Base-by-base conservation (phyloP, 2,888 invertebrate species). In the Sipha maydis region DNA sequence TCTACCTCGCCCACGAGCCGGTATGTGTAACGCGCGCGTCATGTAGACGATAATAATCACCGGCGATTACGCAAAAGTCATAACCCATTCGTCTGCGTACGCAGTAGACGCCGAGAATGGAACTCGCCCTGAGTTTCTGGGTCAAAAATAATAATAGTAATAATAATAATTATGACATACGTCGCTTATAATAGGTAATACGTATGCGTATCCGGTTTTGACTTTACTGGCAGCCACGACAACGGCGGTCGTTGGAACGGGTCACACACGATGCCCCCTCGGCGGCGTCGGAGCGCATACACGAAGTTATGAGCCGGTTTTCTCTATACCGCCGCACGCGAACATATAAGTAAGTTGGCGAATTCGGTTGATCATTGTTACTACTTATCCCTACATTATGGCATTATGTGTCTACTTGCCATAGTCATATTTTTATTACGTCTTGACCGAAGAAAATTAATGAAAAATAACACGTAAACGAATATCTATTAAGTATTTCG, bases 71-170 rank as follows among this genome's bases (percentile, higher is more conserved):
- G 77, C 48, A 78, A 85, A 77, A 31, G 41, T 25, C n/a, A 54
- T 11, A 31, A 67, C 25, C 69, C 69, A 48, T 71, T 28, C 21
- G 69, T 69, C 11, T 56, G 3, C 11, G 41, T 41, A 11, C 41
- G 41, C 11, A 3, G 56, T 4, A 19, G 71, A 28, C 25, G 76
- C 34, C 85, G 67, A 5, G 84, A 76, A 85, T 54, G 77, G 77
- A 77, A 78, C 69, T 48, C n/a, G 77, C 69, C 48, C 85, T 69
- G 54, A 77, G 85, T 77, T 85, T 85, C 78, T 85, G 85, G 69
- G 78, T 85, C 85, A 78, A 69, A 67, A 69, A 77, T 28, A 83
- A 48, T 38, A 75, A n/a, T 25, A n/a, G 11, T 9, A 25, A 28
- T 28, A 14, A 83, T 38, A 61, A 34, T 38, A 75, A 76, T 77